Conservation (phyloP, 2,888 invertebrate genomes). For the Lithophane semibrunnea region DNA sequence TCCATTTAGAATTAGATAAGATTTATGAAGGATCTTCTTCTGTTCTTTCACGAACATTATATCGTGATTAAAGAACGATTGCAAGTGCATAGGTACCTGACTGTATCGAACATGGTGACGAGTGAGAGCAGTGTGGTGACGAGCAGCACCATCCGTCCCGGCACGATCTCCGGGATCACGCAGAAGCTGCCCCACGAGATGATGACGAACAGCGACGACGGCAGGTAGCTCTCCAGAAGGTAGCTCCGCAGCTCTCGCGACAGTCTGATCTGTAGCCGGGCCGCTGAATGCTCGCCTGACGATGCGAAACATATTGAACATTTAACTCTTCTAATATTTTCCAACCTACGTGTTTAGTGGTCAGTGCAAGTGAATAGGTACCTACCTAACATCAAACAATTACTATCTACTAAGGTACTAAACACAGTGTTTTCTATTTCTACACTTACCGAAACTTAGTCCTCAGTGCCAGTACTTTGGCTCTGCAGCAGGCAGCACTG, state of each 20-base stretch:
- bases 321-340: conserved; percentile 22
- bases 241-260: conserved; percentile 91
- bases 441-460: conserved; percentile 49
- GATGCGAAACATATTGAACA: conserved; percentile 27
- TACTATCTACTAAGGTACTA: conserved; percentile 41
- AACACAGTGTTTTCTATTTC: conserved; percentile 38
- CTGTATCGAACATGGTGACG: conserved; percentile 92
- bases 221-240: conserved; percentile 91
- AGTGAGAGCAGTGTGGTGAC: conserved; percentile 92
- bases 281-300: conserved; percentile 91
- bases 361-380: conserved; percentile 52
- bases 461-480: conserved; percentile 17
- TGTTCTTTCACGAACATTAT: background rate
- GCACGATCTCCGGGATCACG: conserved; percentile 92
- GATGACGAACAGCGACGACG: conserved; percentile 92
- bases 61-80: background rate
- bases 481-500: conserved; percentile 17
- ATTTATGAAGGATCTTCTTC: conserved; percentile 1
- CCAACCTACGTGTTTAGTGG: conserved; percentile 38
- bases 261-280: conserved; percentile 91
- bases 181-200: conserved; percentile 93
- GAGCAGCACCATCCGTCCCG: conserved; percentile 92
- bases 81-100: conserved; percentile 84
- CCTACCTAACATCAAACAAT: conserved; percentile 53
- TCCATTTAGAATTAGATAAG: background rate